These are phyloP conservation scores for Pseudomugil gertrudae DNA, from an alignment of 2,797 vertebrate genomes.

Conservation along the genomic window DNA sequence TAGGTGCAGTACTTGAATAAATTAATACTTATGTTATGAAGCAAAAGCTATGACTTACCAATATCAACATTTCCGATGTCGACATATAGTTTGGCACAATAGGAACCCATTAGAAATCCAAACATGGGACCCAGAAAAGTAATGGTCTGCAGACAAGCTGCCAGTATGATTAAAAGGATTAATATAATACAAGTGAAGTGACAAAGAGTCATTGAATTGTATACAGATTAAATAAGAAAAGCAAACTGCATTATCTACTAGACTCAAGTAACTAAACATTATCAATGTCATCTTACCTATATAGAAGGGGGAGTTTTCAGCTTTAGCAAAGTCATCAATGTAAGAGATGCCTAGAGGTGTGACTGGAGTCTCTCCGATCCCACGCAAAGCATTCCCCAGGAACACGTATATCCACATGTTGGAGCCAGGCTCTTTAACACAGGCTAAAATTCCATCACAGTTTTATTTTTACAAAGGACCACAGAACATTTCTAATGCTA, in stretches of 20 bases:
- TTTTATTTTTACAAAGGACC: not conserved
- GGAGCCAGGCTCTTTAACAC: conserved; percentile 84
- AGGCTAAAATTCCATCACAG: conserved; percentile 71
- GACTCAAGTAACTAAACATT: no score
- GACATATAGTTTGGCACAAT: conserved; percentile 82
- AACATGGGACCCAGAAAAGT: conserved; percentile 82
- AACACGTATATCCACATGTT: conserved; percentile 93
- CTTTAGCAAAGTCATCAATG: conserved; percentile 91
- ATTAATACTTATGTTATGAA: not conserved
- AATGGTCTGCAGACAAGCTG: conserved; percentile 85
- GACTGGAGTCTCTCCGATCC: conserved; percentile 94
- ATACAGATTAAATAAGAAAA: no score
- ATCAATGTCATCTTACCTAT: conserved; percentile 80
- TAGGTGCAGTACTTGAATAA: no score
- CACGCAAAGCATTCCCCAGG: conserved; percentile 90
- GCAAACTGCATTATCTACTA: no score
- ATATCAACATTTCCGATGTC: conserved; percentile 81
- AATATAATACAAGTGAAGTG: not conserved
- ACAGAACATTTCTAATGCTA: not conserved
- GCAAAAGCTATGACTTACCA: conserved; percentile 60
- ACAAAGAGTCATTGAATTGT: not conserved
- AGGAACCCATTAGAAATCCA: conserved; percentile 83
- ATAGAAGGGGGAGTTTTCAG: conserved; percentile 92
- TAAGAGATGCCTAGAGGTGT: conserved; percentile 93
- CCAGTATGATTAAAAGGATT: conserved; percentile 16